phyloP scores from a whole-genome alignment of 2,888 invertebrate species.

The Lucinisca nassula region DNA sequence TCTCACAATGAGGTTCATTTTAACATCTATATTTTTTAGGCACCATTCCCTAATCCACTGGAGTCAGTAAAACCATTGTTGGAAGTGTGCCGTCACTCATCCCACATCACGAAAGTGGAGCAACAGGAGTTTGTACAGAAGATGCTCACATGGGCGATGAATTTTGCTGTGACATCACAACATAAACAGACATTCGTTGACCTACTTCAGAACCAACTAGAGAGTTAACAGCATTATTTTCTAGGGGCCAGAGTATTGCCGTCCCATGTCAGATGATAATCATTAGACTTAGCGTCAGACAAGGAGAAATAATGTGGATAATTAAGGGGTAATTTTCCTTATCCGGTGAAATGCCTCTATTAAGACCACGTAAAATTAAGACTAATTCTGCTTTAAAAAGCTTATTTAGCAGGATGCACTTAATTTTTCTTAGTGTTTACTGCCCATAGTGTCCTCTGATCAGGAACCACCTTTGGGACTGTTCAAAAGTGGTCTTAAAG shows the following conservation, averaged over 20 bases:
- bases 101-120: slow-evolving; percentile 66
- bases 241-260: background rate
- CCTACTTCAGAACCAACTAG: slow-evolving; percentile 50
- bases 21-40: slow-evolving; percentile 59
- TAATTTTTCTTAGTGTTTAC: too few species aligned
- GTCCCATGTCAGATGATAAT: too few species aligned
- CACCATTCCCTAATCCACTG: slow-evolving; percentile 81
- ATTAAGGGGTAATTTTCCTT: too few species aligned
- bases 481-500: too few species aligned
- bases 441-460: too few species aligned
- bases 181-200: slow-evolving; percentile 73
- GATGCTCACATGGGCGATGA: slow-evolving; percentile 74
- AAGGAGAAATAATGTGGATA: too few species aligned
- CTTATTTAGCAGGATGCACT: too few species aligned
- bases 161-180: slow-evolving; percentile 79
- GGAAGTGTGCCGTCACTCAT: slow-evolving; percentile 71
- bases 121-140: slow-evolving; percentile 71
- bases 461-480: too few species aligned
- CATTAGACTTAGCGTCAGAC: too few species aligned
- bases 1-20: background rate
- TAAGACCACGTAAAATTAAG: too few species aligned
- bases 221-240: background rate
- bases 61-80: slow-evolving; percentile 76
- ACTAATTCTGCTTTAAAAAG: too few species aligned
- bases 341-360: too few species aligned